Conservation (phyloP, 2,113 vertebrate species). For the Artemisiospiza belli region DNA sequence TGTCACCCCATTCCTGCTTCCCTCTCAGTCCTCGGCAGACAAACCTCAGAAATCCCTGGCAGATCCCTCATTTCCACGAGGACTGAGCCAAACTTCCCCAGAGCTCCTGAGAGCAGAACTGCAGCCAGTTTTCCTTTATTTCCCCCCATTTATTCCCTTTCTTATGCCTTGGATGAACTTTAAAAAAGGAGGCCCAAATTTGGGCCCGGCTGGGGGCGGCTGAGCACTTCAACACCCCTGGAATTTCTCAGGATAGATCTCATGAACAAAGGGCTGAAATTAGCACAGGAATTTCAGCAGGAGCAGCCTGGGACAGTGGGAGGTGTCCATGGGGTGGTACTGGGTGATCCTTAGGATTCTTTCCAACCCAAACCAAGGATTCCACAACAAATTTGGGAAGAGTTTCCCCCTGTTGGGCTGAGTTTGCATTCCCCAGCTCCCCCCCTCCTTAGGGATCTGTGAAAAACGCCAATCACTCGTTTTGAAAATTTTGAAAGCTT, state of each 20-base stretch:
- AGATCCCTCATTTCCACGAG: no score
- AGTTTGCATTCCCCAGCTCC: no score
- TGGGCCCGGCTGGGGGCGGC: not conserved
- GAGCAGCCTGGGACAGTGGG: not conserved
- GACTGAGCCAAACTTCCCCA: no score
- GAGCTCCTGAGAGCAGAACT: not conserved
- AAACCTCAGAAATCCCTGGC: not conserved
- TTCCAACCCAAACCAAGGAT: not conserved
- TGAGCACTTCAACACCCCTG: not conserved
- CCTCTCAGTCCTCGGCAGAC: not conserved
- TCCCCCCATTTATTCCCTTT: not conserved
- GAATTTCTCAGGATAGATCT: not conserved
- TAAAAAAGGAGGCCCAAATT: not conserved
- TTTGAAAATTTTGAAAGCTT: no score
- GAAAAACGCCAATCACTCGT: no score
- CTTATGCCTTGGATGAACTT: not conserved
- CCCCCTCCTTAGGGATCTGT: no score
- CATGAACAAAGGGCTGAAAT: not conserved
- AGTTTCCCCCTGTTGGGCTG: not conserved
- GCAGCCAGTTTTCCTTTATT: not conserved
- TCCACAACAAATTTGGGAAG: no score
- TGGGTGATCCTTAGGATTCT: no score
- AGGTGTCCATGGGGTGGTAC: not conserved
- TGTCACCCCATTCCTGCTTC: not conserved
- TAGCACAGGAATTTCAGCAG: not conserved